These are phyloP conservation scores for Sipha maydis DNA, from an alignment of 2,888 invertebrate species.

Conservation along the genomic window DNA sequence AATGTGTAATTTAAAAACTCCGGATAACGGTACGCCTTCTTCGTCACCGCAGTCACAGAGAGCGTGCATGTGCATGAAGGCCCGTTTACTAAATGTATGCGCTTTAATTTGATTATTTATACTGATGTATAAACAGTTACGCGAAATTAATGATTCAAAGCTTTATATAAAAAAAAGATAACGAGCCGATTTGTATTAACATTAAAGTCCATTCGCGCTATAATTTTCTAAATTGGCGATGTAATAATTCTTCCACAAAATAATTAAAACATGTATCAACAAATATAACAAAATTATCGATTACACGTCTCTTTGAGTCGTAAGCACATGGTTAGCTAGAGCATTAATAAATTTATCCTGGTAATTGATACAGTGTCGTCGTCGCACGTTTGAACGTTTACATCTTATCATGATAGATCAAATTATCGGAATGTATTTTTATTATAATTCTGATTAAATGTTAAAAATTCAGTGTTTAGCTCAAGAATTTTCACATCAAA, in stretches of 20 bases:
- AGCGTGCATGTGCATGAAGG: not conserved
- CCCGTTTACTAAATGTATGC: not conserved
- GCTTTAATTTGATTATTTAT: constrained; percentile 33
- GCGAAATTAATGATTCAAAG: constrained; percentile 21
- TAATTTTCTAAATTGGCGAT: not conserved
- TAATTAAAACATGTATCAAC: not conserved
- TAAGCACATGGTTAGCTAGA: not conserved
- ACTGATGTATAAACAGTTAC: constrained; percentile 39
- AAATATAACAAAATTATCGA: too few species aligned
- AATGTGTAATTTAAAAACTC: constrained; percentile 46
- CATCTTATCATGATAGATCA: too few species aligned
- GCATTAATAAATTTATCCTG: not conserved
- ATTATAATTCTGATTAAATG: too few species aligned
- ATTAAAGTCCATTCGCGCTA: not conserved
- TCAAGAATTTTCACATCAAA: too few species aligned
- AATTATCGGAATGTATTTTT: too few species aligned
- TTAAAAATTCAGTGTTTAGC: too few species aligned
- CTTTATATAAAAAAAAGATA: not conserved
- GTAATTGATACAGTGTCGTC: not conserved
- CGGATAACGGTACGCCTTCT: constrained; percentile 35
- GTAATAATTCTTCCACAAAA: not conserved
- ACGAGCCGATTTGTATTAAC: not conserved
- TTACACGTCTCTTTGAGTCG: not conserved
- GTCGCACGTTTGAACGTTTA: too few species aligned
- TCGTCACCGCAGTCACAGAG: not conserved